phyloP scores from a whole-genome alignment of 2,797 vertebrate species.

The Cephalopachus bancanus region DNA sequence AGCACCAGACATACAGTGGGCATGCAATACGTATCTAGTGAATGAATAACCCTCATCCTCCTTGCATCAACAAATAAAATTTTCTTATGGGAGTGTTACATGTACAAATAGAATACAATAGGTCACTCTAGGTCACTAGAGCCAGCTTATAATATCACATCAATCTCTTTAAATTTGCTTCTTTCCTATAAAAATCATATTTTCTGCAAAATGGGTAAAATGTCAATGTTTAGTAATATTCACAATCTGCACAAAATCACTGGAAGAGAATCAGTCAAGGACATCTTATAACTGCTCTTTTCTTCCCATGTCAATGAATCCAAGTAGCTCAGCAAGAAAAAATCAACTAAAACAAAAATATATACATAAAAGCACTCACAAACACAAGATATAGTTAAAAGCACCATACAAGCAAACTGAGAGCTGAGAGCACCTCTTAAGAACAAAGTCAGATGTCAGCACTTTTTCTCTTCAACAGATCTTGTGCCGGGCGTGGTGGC shows the following conservation, averaged over 20 bases:
- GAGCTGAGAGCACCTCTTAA: background rate
- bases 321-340: slow-evolving; percentile 39
- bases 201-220: slow-evolving; percentile 11
- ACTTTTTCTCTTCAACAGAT: background rate
- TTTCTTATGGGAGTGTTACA: background rate
- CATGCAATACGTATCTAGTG: background rate
- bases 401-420: background rate
- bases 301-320: background rate
- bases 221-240: background rate
- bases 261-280: background rate
- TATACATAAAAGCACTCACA: slow-evolving; percentile 20
- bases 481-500: too few species aligned
- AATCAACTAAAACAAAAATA: slow-evolving; percentile 38
- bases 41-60: slow-evolving; percentile 15
- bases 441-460: background rate
- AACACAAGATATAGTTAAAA: slow-evolving; percentile 45
- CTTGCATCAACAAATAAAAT: slow-evolving; percentile 30
- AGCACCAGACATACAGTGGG: background rate
- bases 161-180: slow-evolving; percentile 8
- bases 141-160: background rate
- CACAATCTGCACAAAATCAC: slow-evolving; percentile 11
- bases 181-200: slow-evolving; percentile 29
- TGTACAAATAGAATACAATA: background rate
- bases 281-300: background rate
- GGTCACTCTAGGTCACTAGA: background rate